phyloP scores from a whole-genome alignment of 2,113 vertebrate genomes.

The Blennius ocellaris region DNA sequence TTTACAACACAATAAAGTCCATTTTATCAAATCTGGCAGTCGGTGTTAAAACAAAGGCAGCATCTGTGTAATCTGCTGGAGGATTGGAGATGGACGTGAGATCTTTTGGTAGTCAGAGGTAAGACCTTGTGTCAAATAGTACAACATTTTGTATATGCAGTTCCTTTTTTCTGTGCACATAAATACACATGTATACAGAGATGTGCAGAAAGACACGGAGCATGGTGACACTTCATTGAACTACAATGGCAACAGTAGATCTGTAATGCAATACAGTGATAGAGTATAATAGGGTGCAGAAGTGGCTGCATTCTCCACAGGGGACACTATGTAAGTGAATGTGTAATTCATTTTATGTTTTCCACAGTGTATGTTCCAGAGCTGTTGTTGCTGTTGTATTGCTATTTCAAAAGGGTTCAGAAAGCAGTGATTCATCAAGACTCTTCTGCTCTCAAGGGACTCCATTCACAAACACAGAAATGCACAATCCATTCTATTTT shows the following conservation, averaged over 20 bases:
- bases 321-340: slow-evolving; percentile 5
- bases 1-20: slow-evolving; percentile 4
- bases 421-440: slow-evolving; percentile 21
- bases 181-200: background rate
- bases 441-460: slow-evolving; percentile 5
- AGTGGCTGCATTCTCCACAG: slow-evolving; percentile 15
- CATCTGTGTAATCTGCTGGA: background rate
- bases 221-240: background rate
- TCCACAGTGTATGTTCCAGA: background rate
- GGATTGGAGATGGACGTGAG: background rate
- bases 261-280: background rate
- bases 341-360: background rate
- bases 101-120: background rate
- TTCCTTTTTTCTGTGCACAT: background rate
- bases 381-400: background rate
- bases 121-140: background rate
- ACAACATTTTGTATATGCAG: background rate
- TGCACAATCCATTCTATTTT: background rate
- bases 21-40: background rate
- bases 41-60: background rate
- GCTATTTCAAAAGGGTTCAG: background rate
- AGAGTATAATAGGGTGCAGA: background rate
- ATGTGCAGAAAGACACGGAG: background rate
- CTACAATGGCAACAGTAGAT: background rate
- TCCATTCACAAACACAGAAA: slow-evolving; percentile 8